Evolutionary conservation across 92 coral and sea anemone species (phyloP).

Genomic region (Micromussa lordhowensis): DNA sequence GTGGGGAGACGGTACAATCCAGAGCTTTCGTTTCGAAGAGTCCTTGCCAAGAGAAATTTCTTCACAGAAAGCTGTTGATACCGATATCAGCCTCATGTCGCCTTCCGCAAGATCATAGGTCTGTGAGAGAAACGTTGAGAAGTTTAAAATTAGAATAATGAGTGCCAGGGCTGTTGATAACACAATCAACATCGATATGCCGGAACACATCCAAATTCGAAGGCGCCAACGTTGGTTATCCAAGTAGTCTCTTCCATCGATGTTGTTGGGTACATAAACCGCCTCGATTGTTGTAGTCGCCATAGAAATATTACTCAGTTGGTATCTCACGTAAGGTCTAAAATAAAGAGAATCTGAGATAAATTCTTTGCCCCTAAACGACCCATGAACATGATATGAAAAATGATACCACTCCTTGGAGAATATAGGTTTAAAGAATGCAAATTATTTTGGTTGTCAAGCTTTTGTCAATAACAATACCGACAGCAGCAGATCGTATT

Average conservation of each 20-base stretch:
- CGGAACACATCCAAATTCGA: constrained; percentile 75
- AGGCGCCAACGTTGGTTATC: constrained; percentile 71
- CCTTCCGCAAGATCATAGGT: constrained; percentile 80
- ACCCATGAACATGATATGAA: not conserved
- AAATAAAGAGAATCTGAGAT: not conserved
- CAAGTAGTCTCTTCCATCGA: constrained; percentile 54
- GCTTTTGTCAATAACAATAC: constrained; percentile 25
- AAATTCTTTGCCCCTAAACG: not conserved
- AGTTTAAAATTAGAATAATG: constrained; percentile 76
- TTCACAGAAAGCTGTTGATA: constrained; percentile 85
- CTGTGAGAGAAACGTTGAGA: constrained; percentile 71
- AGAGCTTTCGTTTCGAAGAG: constrained; percentile 53
- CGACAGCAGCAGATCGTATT: constrained; percentile 18
- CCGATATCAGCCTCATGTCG: constrained; percentile 74
- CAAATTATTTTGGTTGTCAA: constrained; percentile 24
- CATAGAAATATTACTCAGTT: not conserved
- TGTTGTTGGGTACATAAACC: constrained; percentile 23
- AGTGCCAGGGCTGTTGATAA: constrained; percentile 68
- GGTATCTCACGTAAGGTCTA: not conserved
- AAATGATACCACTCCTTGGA: constrained; percentile 5
- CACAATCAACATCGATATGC: constrained; percentile 63
- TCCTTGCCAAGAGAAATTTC: constrained; percentile 72
- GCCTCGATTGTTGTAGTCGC: constrained; percentile 18
- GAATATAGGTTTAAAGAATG: constrained; percentile 21
- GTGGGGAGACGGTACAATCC: constrained; percentile 57